phyloP scores from a whole-genome alignment of 2,797 vertebrate genomes.

The Helarctos malayanus region DNA sequence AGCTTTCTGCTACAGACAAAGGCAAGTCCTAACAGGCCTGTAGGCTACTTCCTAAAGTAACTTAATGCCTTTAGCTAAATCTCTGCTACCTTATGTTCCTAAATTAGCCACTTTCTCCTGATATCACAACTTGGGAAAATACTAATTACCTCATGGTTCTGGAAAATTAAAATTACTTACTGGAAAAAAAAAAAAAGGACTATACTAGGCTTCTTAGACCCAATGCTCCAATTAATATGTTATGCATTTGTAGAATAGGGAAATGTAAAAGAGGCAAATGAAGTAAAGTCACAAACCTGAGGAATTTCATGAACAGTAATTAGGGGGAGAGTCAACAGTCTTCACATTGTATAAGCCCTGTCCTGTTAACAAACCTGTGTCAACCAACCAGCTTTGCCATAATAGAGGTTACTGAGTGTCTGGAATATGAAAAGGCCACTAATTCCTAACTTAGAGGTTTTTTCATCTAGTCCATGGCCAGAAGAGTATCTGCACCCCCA shows the following conservation, averaged over 20 bases:
- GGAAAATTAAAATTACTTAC: background rate
- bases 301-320: background rate
- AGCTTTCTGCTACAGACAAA: background rate
- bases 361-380: background rate
- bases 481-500: slow-evolving; percentile 42
- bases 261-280: background rate
- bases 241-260: background rate
- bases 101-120: slow-evolving; percentile 1
- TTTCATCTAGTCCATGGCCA: slow-evolving; percentile 62
- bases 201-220: background rate
- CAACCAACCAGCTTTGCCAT: background rate
- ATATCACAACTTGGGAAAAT: background rate
- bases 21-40: background rate
- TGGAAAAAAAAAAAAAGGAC: background rate
- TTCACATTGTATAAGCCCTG: background rate
- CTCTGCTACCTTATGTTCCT: background rate
- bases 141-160: slow-evolving; percentile 9
- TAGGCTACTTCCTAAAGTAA: background rate
- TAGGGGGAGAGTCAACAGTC: background rate
- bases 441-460: slow-evolving; percentile 57
- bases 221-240: background rate
- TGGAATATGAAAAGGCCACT: slow-evolving; percentile 29
- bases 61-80: slow-evolving; percentile 47
- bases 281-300: slow-evolving; percentile 29
- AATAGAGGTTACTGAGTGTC: background rate